These are phyloP conservation scores for Jaculus jaculus DNA, from an alignment of 2,113 vertebrate species.

Conservation along the genomic window DNA sequence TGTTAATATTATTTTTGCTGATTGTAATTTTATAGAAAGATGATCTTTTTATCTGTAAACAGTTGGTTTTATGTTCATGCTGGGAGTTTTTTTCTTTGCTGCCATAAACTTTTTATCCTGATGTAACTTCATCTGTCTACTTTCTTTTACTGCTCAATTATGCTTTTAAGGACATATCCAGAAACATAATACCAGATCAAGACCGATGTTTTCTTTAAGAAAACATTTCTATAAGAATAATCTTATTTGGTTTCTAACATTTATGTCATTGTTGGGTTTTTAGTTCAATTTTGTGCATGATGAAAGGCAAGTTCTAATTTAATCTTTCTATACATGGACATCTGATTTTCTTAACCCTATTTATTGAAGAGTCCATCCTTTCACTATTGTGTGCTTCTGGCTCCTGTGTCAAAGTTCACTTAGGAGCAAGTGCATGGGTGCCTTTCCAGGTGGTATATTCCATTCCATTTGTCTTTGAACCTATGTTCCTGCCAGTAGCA, in stretches of 20 bases:
- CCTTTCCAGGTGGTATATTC: background rate
- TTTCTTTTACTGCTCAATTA: background rate
- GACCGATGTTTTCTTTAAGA: no score
- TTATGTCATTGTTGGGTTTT: background rate
- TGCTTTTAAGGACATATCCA: background rate
- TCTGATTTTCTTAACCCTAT: background rate
- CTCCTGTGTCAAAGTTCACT: background rate
- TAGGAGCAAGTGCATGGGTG: no score
- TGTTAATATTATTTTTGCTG: no score
- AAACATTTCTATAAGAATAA: background rate
- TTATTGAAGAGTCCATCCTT: background rate
- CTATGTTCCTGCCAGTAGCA: background rate
- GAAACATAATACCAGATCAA: background rate
- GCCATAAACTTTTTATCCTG: background rate
- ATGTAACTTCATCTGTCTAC: background rate
- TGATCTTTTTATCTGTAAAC: background rate
- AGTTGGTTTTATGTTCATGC: background rate
- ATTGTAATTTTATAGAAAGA: background rate
- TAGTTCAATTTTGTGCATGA: background rate
- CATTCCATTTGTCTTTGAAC: background rate
- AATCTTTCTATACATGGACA: background rate
- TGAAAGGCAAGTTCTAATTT: background rate
- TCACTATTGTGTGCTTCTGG: background rate
- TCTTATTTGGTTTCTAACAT: background rate
- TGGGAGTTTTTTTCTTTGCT: background rate